Conservation (phyloP, 1,140 invertebrate genomes). For the Aphaenogaster ashmeadi region DNA sequence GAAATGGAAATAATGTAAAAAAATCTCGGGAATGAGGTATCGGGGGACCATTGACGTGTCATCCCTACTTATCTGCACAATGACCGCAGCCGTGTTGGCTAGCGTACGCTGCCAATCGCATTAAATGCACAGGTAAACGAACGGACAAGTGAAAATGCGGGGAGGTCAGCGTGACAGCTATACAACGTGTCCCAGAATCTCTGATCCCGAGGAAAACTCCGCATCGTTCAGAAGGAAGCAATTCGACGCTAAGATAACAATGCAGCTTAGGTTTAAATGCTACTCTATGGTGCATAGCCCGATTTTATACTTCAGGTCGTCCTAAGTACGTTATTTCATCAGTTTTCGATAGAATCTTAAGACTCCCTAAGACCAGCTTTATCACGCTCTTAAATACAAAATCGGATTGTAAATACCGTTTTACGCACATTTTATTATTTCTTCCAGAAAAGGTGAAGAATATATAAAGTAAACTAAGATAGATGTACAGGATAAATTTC, state of each 20-base stretch:
- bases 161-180: conserved; percentile 27
- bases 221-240: not conserved
- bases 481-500: not conserved
- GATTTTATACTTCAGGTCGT: not conserved
- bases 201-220: not conserved
- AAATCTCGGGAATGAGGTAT: not conserved
- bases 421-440: not conserved
- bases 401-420: not conserved
- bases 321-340: not conserved
- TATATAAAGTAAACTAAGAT: not conserved
- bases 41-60: not conserved
- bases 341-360: not conserved
- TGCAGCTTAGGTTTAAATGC: not conserved
- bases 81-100: conserved; percentile 19
- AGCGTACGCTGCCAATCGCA: conserved; percentile 20
- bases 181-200: conserved; percentile 5
- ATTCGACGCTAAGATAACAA: not conserved
- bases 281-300: not conserved
- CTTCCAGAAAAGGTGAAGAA: not conserved
- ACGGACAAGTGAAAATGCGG: conserved; percentile 50
- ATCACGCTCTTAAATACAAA: not conserved
- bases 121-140: conserved; percentile 56
- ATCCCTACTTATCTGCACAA: not conserved
- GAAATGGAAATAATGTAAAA: not conserved
- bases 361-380: not conserved